Evolutionary conservation across 2,888 invertebrate genomes (phyloP), one percentile per base, ranked within the genome.

Genomic region (Aplocera efformata): DNA sequence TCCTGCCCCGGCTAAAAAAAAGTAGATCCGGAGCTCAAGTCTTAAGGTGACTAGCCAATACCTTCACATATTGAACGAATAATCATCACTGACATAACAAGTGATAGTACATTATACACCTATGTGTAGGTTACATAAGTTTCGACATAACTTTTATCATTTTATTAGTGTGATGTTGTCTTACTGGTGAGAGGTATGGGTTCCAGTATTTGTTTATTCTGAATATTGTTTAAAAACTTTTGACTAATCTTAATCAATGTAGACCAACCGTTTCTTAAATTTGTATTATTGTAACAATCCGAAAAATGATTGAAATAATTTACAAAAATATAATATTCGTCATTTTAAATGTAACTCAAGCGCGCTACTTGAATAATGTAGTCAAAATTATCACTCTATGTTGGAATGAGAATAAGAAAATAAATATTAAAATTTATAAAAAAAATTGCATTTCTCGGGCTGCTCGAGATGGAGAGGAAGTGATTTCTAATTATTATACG

Each of bases 321-420:
- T 79, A 79, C 67, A 83, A 84, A 84, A 81, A 82, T 82, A 83
- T 78, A 79, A 75, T 72, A 71, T 72, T 69, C 61, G 70, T 76
- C 69, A 65, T 64, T 70, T 67, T 59, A 71, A 56, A 72, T 72
- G 78, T 68, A 79, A 80, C 72, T 76, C 70, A 78, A 74, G 75
- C 72, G 72, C 66, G 64, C 65, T 72, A 67, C 59, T 63, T 60
- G 60, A 66, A 72, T 51, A 65, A 60, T 66, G 56, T 63, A 67
- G 73, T 74, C 67, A 70, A 65, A 59, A 69, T 59, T 66, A 74
- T 72, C 71, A 77, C 72, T 72, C 68, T 65, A 73, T 58, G 72
- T 67, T 83, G 85, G 81, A 83, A 83, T 84, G 82, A 81, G 72
- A 77, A 68, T 45, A 73, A 71, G 62, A 75, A 70, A 75, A 72